A percentile compares a stretch with the other conserved stretches of the same genome.
Evolutionary conservation across 2,888 invertebrate genomes (phyloP).

Genomic region (Arge pagana): DNA sequence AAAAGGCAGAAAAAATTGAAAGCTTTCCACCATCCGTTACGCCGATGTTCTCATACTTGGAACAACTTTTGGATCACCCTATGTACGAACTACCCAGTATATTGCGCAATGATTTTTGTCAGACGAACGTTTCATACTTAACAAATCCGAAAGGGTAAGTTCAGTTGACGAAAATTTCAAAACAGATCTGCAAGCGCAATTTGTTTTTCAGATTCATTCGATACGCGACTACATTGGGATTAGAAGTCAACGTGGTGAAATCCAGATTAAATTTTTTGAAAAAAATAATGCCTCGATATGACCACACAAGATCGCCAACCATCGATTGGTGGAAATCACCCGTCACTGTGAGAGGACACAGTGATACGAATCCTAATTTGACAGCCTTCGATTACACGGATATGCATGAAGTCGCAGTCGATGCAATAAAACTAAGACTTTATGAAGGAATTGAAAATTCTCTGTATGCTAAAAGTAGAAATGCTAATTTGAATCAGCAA

Average conservation of each 20-base stretch:
- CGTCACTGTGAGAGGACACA: slow-evolving; percentile 29
- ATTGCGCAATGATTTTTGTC: slow-evolving; percentile 42
- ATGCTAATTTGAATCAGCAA: slow-evolving; percentile 33
- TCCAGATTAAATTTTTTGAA: slow-evolving; percentile 47
- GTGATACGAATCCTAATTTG: neutral
- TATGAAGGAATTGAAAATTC: slow-evolving; percentile 41
- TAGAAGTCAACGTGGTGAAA: slow-evolving; percentile 40
- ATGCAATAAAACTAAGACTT: slow-evolving; percentile 39
- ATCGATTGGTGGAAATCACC: slow-evolving; percentile 34
- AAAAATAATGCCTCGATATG: slow-evolving; percentile 44
- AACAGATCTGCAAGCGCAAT: neutral
- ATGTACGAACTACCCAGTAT: slow-evolving; percentile 39
- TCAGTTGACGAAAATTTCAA: slow-evolving; percentile 9
- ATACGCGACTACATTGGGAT: slow-evolving; percentile 39
- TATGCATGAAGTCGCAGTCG: slow-evolving; percentile 14
- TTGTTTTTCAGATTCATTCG: slow-evolving; percentile 39
- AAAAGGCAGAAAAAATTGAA: slow-evolving; percentile 31
- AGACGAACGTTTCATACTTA: slow-evolving; percentile 45
- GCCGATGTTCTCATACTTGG: slow-evolving; percentile 46
- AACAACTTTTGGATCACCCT: slow-evolving; percentile 41
- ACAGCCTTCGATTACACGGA: no score
- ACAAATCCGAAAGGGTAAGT: slow-evolving; percentile 49
- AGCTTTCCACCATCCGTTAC: slow-evolving; percentile 49
- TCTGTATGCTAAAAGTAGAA: slow-evolving; percentile 38
- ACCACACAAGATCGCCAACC: slow-evolving; percentile 34